Evolutionary conservation across 30 jellyfish, hydroid and myxozoan species (phyloP), one percentile per base, ranked within the genome.

Genomic region (Hydractinia echinata): DNA sequence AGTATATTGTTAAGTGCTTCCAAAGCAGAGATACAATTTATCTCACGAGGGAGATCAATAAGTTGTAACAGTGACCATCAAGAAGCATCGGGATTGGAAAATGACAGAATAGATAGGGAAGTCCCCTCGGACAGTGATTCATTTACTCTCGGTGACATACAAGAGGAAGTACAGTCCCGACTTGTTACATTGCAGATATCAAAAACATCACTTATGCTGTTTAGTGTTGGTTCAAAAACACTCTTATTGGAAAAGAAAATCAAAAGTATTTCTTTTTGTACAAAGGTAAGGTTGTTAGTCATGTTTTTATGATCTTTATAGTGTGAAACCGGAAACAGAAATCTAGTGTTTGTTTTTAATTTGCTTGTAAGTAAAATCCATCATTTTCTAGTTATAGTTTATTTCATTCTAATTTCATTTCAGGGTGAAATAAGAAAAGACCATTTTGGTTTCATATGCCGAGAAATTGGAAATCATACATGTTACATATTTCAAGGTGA

Each of bases 371-470:
- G 70, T 13, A 60, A 60, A 60, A 60, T n/a, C n/a, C n/a, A n/a
- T n/a, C n/a, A n/a, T 30, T 15, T n/a, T 44, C 52, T 3, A 51
- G 64, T 66, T 64, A n/a, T 39, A 3, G 19, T 39, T 55, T 13
- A 18, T 54, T 76, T 14, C 39, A 48, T 53, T 83, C 50, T 72
- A 49, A 21, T 76, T 39, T 53, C 61, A 51, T 55, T 67, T 7
- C 54, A 92, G 98, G 98, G 95, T 10, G 95, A 86, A 11, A 77
- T 76, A n/a, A 86, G 94, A 67, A 71, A 82, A 5, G 98, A 92
- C 66, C 96, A 92, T 73, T 92, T 92, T 79, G 98, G 96, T n/a
- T 92, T 92, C 55, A 87, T 92, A 67, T 92, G 96, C 61, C 84
- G 93, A 51, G 98, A 92, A 79, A 87, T 80, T 74, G 94, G 92